Percentiles rank a stretch among this genome's conserved stretches.
Conservation (phyloP, 2,113 vertebrate genomes). For the Megaleporinus macrocephalus region DNA sequence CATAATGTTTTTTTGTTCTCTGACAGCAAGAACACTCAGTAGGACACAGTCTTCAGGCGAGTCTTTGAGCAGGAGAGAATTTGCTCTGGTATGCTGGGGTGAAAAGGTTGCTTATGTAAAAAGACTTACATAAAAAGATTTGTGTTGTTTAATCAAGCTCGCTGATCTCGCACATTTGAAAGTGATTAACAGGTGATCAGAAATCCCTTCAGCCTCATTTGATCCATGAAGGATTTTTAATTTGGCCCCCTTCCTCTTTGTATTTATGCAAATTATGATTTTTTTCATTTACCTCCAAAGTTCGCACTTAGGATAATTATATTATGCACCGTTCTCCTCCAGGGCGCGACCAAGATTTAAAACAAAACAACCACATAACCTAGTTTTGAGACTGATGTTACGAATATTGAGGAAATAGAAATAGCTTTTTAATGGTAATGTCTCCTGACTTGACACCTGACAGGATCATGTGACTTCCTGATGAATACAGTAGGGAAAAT, state of each 20-base stretch:
- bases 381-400: too few species aligned
- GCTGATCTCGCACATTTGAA: background rate
- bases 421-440: background rate
- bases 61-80: background rate
- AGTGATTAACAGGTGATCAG: background rate
- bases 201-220: background rate
- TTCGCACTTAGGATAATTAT: background rate
- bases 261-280: background rate
- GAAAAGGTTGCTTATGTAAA: background rate
- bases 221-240: background rate
- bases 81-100: background rate
- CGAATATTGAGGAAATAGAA: too few species aligned
- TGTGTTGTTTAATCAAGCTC: background rate
- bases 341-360: background rate
- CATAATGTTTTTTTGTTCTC: background rate
- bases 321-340: background rate
- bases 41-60: background rate
- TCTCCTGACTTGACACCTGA: background rate
- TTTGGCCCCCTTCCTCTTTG: background rate
- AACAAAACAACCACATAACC: background rate
- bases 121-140: too few species aligned
- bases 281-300: background rate
- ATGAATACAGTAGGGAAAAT: background rate
- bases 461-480: background rate
- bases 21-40: background rate